These are phyloP conservation scores for Pseudochaenichthys georgianus DNA, from an alignment of 2,797 vertebrate genomes.

Conservation along the genomic window DNA sequence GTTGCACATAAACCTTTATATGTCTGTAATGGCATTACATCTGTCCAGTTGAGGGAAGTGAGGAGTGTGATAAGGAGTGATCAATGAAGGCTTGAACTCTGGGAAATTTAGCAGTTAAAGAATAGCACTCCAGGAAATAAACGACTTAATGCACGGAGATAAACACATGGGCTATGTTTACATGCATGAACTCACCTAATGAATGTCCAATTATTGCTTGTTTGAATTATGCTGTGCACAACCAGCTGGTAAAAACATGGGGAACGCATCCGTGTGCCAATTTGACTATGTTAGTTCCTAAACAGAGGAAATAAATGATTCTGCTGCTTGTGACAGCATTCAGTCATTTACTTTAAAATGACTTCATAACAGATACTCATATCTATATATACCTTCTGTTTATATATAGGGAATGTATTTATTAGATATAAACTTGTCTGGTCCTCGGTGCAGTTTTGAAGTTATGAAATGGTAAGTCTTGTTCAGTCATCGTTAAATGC, in stretches of 20 bases:
- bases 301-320: constrained; percentile 1
- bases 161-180: constrained; percentile 45
- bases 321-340: neutral
- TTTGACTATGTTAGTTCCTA: constrained; percentile 4
- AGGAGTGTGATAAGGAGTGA: neutral
- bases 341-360: neutral
- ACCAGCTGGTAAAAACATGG: constrained; percentile 39
- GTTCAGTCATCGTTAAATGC: neutral
- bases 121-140: constrained; percentile 35
- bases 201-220: constrained; percentile 53
- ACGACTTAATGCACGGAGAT: constrained; percentile 38
- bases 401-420: neutral
- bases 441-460: neutral
- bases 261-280: constrained; percentile 18
- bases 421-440: neutral
- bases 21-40: neutral
- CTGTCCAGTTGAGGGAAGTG: neutral
- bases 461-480: neutral
- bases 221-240: constrained; percentile 44
- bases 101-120: constrained; percentile 35
- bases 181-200: constrained; percentile 48
- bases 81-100: constrained; percentile 9
- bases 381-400: neutral
- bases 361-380: neutral
- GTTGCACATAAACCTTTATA: neutral